Conservation (phyloP, 2,797 vertebrate genomes). For the Denticeps clupeoides region DNA sequence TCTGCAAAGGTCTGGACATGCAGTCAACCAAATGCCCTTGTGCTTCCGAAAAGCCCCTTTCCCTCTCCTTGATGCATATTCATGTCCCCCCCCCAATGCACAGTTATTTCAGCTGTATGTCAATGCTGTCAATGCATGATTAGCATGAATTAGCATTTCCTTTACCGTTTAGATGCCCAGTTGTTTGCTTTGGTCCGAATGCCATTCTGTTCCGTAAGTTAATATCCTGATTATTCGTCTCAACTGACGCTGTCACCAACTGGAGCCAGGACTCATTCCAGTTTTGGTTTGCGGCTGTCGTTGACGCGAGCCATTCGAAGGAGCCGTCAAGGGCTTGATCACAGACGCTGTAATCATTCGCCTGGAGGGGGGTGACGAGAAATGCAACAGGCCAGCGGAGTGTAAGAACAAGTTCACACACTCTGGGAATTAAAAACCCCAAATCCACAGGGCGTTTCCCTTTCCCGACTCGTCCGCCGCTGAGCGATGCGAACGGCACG, state of each 20-base stretch:
- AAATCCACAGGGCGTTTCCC: too few species aligned
- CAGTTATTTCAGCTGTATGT: slow-evolving; percentile 15
- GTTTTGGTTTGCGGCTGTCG: neutral
- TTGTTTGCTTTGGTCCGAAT: slow-evolving; percentile 27
- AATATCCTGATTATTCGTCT: slow-evolving; percentile 30
- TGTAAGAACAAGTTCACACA: too few species aligned
- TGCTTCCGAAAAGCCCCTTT: slow-evolving; percentile 1
- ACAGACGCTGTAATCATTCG: too few species aligned
- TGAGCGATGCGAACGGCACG: too few species aligned
- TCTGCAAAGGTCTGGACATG: slow-evolving; percentile 6
- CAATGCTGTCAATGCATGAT: slow-evolving; percentile 17
- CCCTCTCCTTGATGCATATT: slow-evolving; percentile 25
- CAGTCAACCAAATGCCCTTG: slow-evolving; percentile 23
- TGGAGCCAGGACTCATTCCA: neutral
- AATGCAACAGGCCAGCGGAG: too few species aligned
- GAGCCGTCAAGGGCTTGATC: too few species aligned
- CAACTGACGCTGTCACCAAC: slow-evolving; percentile 5
- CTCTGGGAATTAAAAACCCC: too few species aligned
- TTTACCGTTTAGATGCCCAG: slow-evolving; percentile 21
- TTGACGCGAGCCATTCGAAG: too few species aligned
- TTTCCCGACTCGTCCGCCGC: too few species aligned
- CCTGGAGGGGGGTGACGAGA: too few species aligned
- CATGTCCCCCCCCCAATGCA: slow-evolving; percentile 21
- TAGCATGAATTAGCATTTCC: slow-evolving; percentile 26
- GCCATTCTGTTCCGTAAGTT: slow-evolving; percentile 30